phyloP scores from a whole-genome alignment of 2,113 vertebrate genomes.

The Forbesichthys agassizii region DNA sequence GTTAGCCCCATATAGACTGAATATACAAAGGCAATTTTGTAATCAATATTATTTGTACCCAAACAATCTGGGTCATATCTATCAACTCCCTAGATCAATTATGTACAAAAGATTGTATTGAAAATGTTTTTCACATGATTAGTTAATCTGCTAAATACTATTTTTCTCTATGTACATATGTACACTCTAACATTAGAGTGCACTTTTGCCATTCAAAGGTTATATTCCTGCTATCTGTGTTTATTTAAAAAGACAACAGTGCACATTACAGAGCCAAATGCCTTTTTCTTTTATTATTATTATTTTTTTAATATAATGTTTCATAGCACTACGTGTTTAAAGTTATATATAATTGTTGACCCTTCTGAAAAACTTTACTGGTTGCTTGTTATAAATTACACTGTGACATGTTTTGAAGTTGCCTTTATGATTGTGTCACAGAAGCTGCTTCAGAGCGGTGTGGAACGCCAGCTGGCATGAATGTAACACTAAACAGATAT shows the following conservation, averaged over 20 bases:
- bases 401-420: constrained; percentile 68
- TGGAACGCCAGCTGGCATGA: constrained; percentile 37
- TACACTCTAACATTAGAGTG: constrained; percentile 32
- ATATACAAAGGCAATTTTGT: no score
- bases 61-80: no score
- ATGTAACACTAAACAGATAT: constrained; percentile 60
- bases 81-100: no score
- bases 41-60: no score
- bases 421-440: constrained; percentile 63
- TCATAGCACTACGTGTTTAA: constrained; percentile 48
- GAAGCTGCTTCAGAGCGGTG: constrained; percentile 31
- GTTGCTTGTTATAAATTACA: constrained; percentile 52
- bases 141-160: constrained; percentile 16
- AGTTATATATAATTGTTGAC: constrained; percentile 20
- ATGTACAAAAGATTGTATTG: no score
- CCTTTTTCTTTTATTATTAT: constrained; percentile 26
- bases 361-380: constrained; percentile 16
- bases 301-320: constrained; percentile 19
- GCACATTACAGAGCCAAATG: no score
- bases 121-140: no score
- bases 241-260: no score
- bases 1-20: not conserved
- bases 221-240: constrained; percentile 18
- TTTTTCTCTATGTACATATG: constrained; percentile 20
- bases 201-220: constrained; percentile 50